Percentiles rank a stretch among this genome's conserved stretches.
Evolutionary conservation across 2,888 invertebrate genomes (phyloP).

Genomic region (Cephalotes varians): DNA sequence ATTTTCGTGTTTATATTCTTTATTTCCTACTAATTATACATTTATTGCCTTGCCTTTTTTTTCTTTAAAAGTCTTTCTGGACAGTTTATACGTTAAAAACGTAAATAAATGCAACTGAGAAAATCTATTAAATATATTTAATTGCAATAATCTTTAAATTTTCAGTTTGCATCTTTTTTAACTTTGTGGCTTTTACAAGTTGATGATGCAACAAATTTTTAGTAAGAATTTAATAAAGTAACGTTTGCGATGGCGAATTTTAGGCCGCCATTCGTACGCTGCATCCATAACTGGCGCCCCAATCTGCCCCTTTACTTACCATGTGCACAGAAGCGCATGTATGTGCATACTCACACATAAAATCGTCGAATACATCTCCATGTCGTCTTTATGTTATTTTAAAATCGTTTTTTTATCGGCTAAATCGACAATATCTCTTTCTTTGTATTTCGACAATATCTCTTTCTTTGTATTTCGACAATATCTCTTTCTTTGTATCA

Average conservation of each 20-base stretch:
- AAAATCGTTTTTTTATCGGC: neutral
- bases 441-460: no score
- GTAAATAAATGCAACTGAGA: neutral
- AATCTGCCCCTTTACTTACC: conserved; percentile 71
- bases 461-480: no score
- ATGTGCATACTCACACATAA: conserved; percentile 54
- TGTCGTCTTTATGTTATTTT: conserved; percentile 56
- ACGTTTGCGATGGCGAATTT: conserved; percentile 68
- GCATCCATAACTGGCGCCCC: conserved; percentile 72
- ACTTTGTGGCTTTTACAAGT: neutral
- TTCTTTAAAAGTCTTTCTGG: neutral
- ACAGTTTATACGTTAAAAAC: neutral
- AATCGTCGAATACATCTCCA: conserved; percentile 23
- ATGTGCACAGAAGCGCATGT: conserved; percentile 59
- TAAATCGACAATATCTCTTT: no score
- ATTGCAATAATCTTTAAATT: neutral
- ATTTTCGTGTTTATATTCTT: neutral
- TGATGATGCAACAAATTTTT: neutral
- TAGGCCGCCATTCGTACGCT: conserved; percentile 81
- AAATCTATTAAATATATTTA: neutral
- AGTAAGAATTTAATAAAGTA: neutral
- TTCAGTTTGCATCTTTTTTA: neutral
- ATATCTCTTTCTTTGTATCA: conserved; percentile 7
- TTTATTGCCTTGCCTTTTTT: neutral
- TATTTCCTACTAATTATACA: neutral